Evolutionary conservation across 2,888 invertebrate genomes (phyloP), one percentile per base, ranked within the genome.

Genomic region (Megamerina dolium): DNA sequence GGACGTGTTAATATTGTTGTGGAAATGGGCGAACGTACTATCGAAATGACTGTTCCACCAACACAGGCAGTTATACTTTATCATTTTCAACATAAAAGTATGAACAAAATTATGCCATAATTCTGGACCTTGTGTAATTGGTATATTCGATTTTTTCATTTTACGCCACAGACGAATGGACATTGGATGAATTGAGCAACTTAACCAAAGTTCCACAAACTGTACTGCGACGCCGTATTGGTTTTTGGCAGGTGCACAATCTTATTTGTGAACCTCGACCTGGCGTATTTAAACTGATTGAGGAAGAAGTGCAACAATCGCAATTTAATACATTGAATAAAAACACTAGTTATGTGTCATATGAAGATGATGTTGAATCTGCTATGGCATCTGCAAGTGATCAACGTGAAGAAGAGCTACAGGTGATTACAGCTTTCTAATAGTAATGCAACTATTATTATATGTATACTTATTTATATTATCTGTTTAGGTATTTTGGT

Each of bases 231-330:
- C 79, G 92, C 42, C 89, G 92, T 69, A 87, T 96, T 32, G 81
- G 85, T 4, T 93, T 87, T 64, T 96, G 96, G 96, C 89, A 92
- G 61, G 87, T 89, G n/a, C 87, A 92, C 72, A 92, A 92, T 0
- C 71, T 94, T 9, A 75, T 95, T 48, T 77, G 80, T 45, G 93
- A 94, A 68, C 80, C 80, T 12, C 76, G 77, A 37, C 75, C 80
- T 1, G 91, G 93, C 64, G 74, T 80, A 3, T 94, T 85, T 66
- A 73, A 79, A 13, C 71, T 89, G 35, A 76, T 86, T 32, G 88
- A 89, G 63, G 80, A 81, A 53, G 77, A 76, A 36, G 69, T 74
- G 10, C 76, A 79, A 57, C 74, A 74, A 14, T 73, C 72, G 27
- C 75, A 75, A 40, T 73, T 77, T 5, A 75, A 75, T 36, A 77